Evolutionary conservation across 1,140 invertebrate genomes (phyloP), one percentile per base, ranked within the genome.

Genomic region (Lineus longissimus): DNA sequence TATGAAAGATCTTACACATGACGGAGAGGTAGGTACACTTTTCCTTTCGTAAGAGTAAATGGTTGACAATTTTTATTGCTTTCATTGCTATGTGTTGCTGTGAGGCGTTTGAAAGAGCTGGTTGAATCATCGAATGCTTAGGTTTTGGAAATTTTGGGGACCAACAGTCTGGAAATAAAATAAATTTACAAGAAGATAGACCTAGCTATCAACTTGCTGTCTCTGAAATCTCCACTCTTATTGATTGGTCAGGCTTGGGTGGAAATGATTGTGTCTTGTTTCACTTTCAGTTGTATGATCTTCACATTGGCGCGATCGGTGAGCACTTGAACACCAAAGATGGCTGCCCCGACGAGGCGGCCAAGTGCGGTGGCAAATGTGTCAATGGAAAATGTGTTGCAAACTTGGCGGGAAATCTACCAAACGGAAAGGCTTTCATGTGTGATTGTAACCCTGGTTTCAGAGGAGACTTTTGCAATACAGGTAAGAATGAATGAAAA

Each of bases 1-100:
- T 80, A 93, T 98, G 30, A 87, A 91, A 66, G 97, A 98, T 78
- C 83, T 98, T 17, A 90, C 96, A 72, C 94, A 97, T 76, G 97
- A 98, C 76, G 95, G 94, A 71, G 92, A 94, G 76, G 86, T 88
- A 67, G 72, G 68, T 7, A 51, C 4, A 4, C 33, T 36, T n/a
- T n/a, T n/a, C n/a, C n/a, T n/a, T n/a, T n/a, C n/a, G n/a, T n/a
- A n/a, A n/a, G n/a, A n/a, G n/a, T n/a, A n/a, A n/a, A 43, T 43
- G 19, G 19, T 13, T 43, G 40, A 43, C 11, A 43, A 43, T 13
- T 43, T 11, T 11, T 13, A 11, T 11, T 43, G 40, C 19, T 43
- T 43, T 19, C 19, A 43, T 13, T 13, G 40, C 40, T 19, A 43
- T 43, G 40, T 43, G 11, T 19, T 43, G 11, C 11, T n/a, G n/a